Conservation (phyloP, 1,140 invertebrate genomes). For the Elysia chlorotica region DNA sequence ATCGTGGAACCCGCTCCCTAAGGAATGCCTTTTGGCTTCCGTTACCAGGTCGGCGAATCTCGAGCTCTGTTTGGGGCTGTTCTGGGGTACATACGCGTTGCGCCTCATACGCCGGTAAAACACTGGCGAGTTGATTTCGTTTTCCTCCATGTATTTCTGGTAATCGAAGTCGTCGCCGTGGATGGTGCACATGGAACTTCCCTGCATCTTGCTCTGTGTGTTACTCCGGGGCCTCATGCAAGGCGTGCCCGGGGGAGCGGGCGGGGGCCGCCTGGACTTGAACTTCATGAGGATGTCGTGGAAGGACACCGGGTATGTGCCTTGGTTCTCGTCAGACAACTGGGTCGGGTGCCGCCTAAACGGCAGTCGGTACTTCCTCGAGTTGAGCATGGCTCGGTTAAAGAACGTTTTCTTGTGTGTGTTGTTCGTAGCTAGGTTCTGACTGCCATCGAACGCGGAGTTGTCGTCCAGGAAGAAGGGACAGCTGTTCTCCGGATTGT, state of each 20-base stretch:
- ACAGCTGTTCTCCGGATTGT: conserved; percentile 9
- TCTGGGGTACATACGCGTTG: not conserved
- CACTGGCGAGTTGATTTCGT: not conserved
- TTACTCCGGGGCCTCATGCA: not conserved
- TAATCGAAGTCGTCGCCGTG: conserved; percentile 9
- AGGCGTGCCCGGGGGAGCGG: not conserved
- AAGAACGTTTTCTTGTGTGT: conserved; percentile 1
- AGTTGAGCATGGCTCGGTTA: not conserved
- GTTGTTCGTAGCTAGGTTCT: not conserved
- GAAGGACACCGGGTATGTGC: not conserved
- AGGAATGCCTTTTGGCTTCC: not conserved
- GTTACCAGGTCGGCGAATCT: not conserved
- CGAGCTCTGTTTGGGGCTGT: not conserved
- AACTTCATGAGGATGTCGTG: conserved; percentile 22
- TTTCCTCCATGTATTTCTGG: not conserved
- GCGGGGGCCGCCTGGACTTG: not conserved
- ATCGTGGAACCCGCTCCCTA: not conserved
- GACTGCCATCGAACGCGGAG: not conserved
- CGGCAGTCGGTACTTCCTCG: not conserved
- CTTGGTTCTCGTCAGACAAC: conserved; percentile 3
- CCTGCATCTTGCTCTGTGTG: not conserved
- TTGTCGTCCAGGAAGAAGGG: conserved; percentile 4
- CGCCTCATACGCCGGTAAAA: not conserved
- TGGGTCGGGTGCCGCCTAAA: conserved; percentile 4
- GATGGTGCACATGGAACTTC: conserved; percentile 15